phyloP scores from a whole-genome alignment of 2,888 invertebrate genomes.

The Drosophila neutralis region DNA sequence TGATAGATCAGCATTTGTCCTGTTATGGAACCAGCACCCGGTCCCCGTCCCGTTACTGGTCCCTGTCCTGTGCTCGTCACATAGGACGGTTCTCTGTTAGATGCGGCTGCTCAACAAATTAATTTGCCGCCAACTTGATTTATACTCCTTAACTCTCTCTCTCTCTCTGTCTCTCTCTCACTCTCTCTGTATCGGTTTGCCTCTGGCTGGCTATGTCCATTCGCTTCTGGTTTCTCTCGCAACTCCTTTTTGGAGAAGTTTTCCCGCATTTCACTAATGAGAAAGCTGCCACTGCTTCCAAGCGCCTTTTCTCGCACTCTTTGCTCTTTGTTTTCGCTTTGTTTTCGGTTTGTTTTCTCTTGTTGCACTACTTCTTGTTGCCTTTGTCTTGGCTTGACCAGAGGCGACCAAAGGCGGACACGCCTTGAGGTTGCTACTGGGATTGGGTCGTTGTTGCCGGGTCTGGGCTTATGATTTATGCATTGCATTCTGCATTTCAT shows the following conservation, averaged over 20 bases:
- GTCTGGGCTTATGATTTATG: conserved; percentile 42
- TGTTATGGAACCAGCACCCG: conserved; percentile 13
- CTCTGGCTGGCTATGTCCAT: background rate
- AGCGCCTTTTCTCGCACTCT: conserved; percentile 9
- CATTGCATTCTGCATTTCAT: conserved; percentile 38
- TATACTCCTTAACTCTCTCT: background rate
- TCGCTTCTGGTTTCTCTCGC: background rate
- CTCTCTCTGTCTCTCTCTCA: background rate
- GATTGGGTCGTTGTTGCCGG: background rate
- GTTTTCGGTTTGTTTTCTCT: background rate
- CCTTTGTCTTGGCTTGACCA: conserved; percentile 53
- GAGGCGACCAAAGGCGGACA: conserved; percentile 24
- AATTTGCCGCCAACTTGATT: conserved; percentile 69
- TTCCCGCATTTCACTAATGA: conserved; percentile 28
- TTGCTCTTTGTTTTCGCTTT: background rate
- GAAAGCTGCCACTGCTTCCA: conserved; percentile 8
- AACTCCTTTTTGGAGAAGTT: conserved; percentile 10
- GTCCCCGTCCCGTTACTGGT: background rate
- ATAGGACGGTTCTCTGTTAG: conserved; percentile 19
- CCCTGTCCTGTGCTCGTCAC: background rate
- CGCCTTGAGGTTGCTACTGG: conserved; percentile 33
- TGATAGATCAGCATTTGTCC: conserved; percentile 64
- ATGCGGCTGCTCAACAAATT: conserved; percentile 53
- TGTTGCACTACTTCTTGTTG: background rate
- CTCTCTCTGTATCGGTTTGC: background rate